These are phyloP conservation scores for Meloidogyne chitwoodi DNA, from an alignment of 1,140 invertebrate species.

Conservation along the genomic window DNA sequence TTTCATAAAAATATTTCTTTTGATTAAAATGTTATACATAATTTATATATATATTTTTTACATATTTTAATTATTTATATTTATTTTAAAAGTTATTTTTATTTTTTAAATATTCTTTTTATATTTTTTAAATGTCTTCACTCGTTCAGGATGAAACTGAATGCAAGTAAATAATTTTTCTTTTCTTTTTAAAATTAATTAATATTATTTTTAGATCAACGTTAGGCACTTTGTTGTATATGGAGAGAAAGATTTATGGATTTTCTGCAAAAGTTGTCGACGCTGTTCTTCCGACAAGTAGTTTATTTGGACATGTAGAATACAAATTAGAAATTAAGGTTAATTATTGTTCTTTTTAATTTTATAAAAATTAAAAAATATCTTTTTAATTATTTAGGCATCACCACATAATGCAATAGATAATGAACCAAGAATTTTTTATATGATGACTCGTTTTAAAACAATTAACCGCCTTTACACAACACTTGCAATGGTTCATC, in stretches of 20 bases:
- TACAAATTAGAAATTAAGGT: constrained; percentile 35
- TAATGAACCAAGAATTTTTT: constrained; percentile 28
- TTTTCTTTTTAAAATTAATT: not conserved
- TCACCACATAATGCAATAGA: constrained; percentile 28
- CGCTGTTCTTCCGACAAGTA: constrained; percentile 24
- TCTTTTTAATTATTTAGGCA: constrained; percentile 19
- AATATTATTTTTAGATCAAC: not conserved
- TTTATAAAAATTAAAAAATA: no score
- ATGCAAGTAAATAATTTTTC: constrained; percentile 28
- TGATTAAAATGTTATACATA: no score
- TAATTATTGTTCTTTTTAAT: constrained; percentile 1
- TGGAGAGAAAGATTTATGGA: constrained; percentile 40
- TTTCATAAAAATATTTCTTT: no score
- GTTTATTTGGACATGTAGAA: constrained; percentile 43
- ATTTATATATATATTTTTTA: no score
- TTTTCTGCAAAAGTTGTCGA: constrained; percentile 41
- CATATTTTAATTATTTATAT: not conserved
- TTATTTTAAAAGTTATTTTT: not conserved
- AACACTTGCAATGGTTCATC: constrained; percentile 35
- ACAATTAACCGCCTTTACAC: constrained; percentile 31
- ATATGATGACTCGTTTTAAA: constrained; percentile 33
- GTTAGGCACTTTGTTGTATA: constrained; percentile 34
- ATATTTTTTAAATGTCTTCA: constrained; percentile 9
- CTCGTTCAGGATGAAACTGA: constrained; percentile 45
- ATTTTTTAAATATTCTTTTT: not conserved